phyloP scores from a whole-genome alignment of 2,113 vertebrate genomes.

The Amblyornis subalaris region DNA sequence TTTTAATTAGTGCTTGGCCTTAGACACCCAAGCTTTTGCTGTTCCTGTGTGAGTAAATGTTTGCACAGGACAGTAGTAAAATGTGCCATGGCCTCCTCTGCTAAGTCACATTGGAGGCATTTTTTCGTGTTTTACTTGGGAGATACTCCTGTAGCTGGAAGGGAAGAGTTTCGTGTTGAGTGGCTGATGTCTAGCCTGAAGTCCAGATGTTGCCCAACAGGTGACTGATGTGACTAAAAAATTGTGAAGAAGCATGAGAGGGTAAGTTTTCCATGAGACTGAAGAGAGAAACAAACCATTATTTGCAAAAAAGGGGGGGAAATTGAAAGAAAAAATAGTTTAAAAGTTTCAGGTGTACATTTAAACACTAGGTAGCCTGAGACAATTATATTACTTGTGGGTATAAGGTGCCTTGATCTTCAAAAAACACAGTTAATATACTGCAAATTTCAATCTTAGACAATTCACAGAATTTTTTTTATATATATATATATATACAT shows the following conservation, averaged over 20 bases:
- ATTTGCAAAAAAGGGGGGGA: not conserved
- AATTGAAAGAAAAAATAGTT: not conserved
- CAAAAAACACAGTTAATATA: not conserved
- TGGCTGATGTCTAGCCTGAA: not conserved
- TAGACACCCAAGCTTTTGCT: not conserved
- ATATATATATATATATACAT: not conserved
- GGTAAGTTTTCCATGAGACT: not conserved
- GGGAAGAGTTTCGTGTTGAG: not conserved
- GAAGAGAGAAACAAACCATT: not conserved
- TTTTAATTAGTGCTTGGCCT: not conserved
- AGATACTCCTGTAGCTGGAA: not conserved
- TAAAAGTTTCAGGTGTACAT: not conserved
- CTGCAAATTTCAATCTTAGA: not conserved
- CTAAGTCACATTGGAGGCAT: not conserved
- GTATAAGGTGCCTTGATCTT: not conserved
- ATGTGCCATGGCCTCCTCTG: not conserved
- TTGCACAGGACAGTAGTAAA: not conserved
- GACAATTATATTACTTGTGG: not conserved
- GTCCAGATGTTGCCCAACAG: not conserved
- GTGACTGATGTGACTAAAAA: not conserved
- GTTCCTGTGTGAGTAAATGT: not conserved
- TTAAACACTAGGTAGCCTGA: not conserved
- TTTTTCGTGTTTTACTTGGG: not conserved
- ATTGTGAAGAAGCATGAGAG: not conserved
- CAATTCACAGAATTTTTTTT: not conserved